Conservation (phyloP, 2,797 vertebrate genomes). For the Pogonophryne albipinna region DNA sequence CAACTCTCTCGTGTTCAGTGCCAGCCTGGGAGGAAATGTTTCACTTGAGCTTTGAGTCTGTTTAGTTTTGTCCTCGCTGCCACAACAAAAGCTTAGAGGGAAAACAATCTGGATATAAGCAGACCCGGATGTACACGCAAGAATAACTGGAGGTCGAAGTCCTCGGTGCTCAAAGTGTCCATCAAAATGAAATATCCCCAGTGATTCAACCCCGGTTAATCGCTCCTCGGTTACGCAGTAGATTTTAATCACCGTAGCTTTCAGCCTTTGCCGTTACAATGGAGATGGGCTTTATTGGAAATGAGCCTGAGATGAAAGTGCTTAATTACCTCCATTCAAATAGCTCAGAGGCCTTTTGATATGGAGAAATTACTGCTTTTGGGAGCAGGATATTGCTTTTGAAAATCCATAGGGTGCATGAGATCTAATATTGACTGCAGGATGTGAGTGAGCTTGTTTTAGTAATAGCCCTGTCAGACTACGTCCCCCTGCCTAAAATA, state of each 20-base stretch:
- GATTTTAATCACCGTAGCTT: slow-evolving; percentile 74
- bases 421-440: slow-evolving; percentile 73
- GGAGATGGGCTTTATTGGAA: slow-evolving; percentile 70
- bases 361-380: slow-evolving; percentile 74
- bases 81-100: slow-evolving; percentile 30
- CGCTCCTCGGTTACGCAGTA: slow-evolving; percentile 67
- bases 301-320: slow-evolving; percentile 76
- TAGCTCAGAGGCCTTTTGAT: slow-evolving; percentile 72
- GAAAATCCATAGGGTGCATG: slow-evolving; percentile 72
- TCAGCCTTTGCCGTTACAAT: slow-evolving; percentile 67
- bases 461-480: slow-evolving; percentile 67
- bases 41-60: slow-evolving; percentile 34
- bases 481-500: slow-evolving; percentile 44
- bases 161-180: slow-evolving; percentile 58
- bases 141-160: slow-evolving; percentile 49
- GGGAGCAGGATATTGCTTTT: slow-evolving; percentile 79
- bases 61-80: slow-evolving; percentile 40
- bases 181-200: slow-evolving; percentile 69
- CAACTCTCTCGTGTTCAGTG: slow-evolving; percentile 39
- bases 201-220: slow-evolving; percentile 68
- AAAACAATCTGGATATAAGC: slow-evolving; percentile 18
- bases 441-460: slow-evolving; percentile 57
- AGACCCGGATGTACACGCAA: slow-evolving; percentile 59
- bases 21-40: slow-evolving; percentile 57
- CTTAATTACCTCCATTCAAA: slow-evolving; percentile 80